Base-by-base conservation (phyloP, 2,113 vertebrate species). In the Toxotes jaculatrix region DNA sequence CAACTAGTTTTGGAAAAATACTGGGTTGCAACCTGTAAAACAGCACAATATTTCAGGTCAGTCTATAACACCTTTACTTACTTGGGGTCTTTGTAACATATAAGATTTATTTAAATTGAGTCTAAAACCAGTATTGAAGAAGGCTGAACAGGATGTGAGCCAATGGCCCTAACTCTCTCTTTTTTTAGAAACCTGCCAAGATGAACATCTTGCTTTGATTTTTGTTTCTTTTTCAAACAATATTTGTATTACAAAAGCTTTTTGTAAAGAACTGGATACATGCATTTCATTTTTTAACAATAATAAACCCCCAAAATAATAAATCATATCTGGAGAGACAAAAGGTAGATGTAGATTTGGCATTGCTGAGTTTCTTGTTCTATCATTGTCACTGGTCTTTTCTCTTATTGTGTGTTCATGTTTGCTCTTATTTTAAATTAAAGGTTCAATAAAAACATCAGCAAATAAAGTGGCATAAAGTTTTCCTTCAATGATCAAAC, bases 141-240 rank as follows among this genome's bases (percentile, higher is more conserved):
- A 61, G 6, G 34, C 36, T 40, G 6, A 40, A 38, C 61, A 64
- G 40, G 21, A 64, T 43, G 8, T 63, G 36, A 12, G 5, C 23
- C 3, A 64, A 38, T 42, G 38, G 19, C 4, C n/a, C 40, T 8
- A 21, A 51, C 17, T 49, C 19, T 7, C 21, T 9, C 53, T 57
- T 57, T 60, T 31, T 61, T 19, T 17, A 21, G 10, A 12, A 13
- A 23, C 21, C 21, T 64, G 61, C 36, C 38, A 27, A 14, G 11
- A 53, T 12, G n/a, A 17, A 47, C 56, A 73, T 60, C 27, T 27
- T 57, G 36, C 36, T 8, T 71, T 42, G 34, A 57, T 71, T 57
- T 19, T 40, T 71, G 38, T 8, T 64, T 43, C 62, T 14, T 56
- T 23, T 57, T 31, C 8, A 38, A 42, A 23, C 4, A 27, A 43